phyloP scores from a whole-genome alignment of 2,113 vertebrate species.

The Ivindomyrus marchei region DNA sequence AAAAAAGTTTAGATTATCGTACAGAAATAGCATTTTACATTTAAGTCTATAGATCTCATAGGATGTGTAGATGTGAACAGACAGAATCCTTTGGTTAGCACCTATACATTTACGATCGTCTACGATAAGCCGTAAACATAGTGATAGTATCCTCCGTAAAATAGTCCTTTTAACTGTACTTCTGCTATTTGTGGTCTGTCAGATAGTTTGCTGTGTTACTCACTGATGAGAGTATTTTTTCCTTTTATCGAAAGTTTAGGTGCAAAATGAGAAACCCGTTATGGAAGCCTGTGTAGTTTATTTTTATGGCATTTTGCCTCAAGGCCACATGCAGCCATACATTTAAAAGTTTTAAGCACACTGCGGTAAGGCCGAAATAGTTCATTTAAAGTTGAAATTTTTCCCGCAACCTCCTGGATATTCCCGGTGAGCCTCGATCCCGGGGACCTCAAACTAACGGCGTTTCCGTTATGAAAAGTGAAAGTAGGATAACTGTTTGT shows the following conservation, averaged over 20 bases:
- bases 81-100: not conserved
- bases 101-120: not conserved
- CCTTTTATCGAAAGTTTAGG: not conserved
- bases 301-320: not conserved
- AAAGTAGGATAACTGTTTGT: not conserved
- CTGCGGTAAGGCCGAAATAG: not conserved
- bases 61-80: not conserved
- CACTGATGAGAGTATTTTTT: not conserved
- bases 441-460: not conserved
- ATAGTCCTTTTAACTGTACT: not conserved
- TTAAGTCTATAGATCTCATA: not conserved
- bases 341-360: not conserved
- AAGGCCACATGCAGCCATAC: not conserved
- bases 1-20: not conserved
- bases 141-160: not conserved
- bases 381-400: not conserved
- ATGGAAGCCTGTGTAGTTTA: not conserved
- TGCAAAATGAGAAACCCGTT: not conserved
- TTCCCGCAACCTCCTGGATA: not conserved
- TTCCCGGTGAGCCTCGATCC: not conserved
- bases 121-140: not conserved
- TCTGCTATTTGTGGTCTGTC: not conserved
- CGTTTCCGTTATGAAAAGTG: not conserved
- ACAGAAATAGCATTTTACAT: not conserved
- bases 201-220: not conserved